Evolutionary conservation across 1,140 invertebrate genomes (phyloP).

Genomic region (Ectropis grisescens): DNA sequence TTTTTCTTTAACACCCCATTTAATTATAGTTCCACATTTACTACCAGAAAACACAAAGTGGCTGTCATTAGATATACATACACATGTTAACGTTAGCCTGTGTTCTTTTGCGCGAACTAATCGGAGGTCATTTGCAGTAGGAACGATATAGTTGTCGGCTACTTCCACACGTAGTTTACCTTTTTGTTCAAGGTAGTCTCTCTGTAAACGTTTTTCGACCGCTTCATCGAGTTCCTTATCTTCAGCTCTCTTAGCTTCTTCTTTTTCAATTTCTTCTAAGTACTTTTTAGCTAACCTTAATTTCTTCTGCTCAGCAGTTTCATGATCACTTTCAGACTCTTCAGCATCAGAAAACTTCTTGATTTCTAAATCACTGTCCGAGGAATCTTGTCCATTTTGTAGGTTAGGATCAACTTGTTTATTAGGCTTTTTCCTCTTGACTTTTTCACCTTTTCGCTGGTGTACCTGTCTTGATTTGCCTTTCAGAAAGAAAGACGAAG

Average conservation of each 20-base stretch:
- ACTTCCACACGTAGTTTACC: conserved; percentile 82
- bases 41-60: conserved; percentile 85
- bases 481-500: conserved; percentile 75
- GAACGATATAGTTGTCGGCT: conserved; percentile 75
- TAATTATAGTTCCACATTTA: conserved; percentile 90
- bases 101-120: conserved; percentile 81
- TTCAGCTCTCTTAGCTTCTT: conserved; percentile 81
- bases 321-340: conserved; percentile 78
- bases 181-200: conserved; percentile 88
- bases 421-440: conserved; percentile 43
- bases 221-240: conserved; percentile 77
- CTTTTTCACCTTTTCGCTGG: conserved; percentile 65
- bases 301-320: conserved; percentile 92
- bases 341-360: conserved; percentile 69
- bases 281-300: conserved; percentile 90
- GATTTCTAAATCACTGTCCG: conserved; percentile 59
- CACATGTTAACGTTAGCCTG: conserved; percentile 83
- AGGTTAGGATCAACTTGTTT: conserved; percentile 60
- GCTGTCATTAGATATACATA: conserved; percentile 83
- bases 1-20: conserved; percentile 78
- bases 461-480: conserved; percentile 69
- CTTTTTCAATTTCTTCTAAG: conserved; percentile 86
- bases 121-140: conserved; percentile 58
- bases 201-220: conserved; percentile 80
- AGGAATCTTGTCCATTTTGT: conserved; percentile 69